Evolutionary conservation across 2,113 vertebrate genomes (phyloP).

Genomic region (Macrotus californicus): DNA sequence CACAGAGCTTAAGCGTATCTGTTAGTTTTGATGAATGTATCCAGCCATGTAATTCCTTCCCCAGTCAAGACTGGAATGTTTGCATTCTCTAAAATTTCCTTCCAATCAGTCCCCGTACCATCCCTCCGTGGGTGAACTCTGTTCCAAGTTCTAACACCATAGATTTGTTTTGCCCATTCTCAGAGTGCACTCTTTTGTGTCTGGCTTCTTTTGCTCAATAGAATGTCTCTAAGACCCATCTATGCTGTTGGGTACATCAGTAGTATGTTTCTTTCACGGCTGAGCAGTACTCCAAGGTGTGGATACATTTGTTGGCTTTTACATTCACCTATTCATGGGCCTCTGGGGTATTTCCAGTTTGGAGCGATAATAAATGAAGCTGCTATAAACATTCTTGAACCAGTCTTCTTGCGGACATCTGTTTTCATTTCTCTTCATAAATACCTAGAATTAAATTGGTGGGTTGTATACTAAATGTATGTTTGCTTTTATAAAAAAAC

Average conservation of each 20-base stretch:
- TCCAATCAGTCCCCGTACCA: accelerated
- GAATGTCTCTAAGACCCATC: background rate
- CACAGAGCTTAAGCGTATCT: background rate
- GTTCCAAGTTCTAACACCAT: background rate
- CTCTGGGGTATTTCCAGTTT: background rate
- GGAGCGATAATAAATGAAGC: background rate
- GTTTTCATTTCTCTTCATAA: background rate
- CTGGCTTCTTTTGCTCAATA: background rate
- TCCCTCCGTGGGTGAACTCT: background rate
- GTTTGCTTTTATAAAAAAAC: background rate
- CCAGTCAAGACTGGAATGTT: background rate
- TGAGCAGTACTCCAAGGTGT: background rate
- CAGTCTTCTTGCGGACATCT: background rate
- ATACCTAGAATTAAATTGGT: background rate
- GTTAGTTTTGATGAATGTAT: background rate
- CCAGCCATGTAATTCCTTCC: background rate
- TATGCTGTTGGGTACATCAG: accelerated
- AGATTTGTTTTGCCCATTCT: background rate
- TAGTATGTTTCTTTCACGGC: background rate
- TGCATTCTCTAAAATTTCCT: background rate
- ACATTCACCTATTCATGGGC: background rate
- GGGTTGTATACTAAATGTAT: background rate
- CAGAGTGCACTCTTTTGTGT: accelerated
- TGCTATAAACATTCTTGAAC: background rate
- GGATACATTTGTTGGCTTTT: too few relatives aligned